Percentiles rank a stretch among this genome's conserved stretches.
Conservation (phyloP, 2,113 vertebrate species). For the Halichoerus grypus region DNA sequence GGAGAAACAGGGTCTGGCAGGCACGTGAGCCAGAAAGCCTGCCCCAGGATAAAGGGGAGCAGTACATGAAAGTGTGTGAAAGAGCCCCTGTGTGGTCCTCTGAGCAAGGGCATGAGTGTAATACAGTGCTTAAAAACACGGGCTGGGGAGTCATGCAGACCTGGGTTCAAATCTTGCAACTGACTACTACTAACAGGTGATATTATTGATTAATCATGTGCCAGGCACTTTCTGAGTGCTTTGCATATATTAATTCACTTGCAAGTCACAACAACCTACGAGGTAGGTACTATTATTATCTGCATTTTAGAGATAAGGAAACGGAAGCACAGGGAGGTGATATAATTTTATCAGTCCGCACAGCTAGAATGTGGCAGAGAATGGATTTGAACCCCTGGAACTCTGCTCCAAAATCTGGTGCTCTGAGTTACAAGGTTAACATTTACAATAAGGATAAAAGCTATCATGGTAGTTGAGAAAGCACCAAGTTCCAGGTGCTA, state of each 20-base stretch:
- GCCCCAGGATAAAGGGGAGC: neutral
- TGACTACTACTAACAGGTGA: neutral
- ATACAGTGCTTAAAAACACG: neutral
- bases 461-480: neutral
- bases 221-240: neutral
- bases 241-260: neutral
- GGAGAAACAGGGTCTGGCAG: neutral
- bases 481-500: neutral
- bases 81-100: neutral
- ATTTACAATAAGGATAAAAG: neutral
- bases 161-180: neutral
- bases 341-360: neutral
- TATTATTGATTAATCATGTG: neutral
- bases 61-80: neutral
- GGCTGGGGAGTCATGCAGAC: neutral
- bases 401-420: neutral
- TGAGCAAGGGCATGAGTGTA: neutral
- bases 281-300: neutral
- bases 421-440: neutral
- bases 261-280: neutral
- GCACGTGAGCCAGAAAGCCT: neutral
- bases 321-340: neutral
- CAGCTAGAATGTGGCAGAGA: neutral
- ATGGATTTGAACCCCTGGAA: neutral
- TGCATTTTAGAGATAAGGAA: neutral